Percentiles rank a stretch among this genome's conserved stretches.
These are phyloP conservation scores for Sceliomorpha sp. DNA, from an alignment of 2,888 invertebrate species.

Conservation along the genomic window DNA sequence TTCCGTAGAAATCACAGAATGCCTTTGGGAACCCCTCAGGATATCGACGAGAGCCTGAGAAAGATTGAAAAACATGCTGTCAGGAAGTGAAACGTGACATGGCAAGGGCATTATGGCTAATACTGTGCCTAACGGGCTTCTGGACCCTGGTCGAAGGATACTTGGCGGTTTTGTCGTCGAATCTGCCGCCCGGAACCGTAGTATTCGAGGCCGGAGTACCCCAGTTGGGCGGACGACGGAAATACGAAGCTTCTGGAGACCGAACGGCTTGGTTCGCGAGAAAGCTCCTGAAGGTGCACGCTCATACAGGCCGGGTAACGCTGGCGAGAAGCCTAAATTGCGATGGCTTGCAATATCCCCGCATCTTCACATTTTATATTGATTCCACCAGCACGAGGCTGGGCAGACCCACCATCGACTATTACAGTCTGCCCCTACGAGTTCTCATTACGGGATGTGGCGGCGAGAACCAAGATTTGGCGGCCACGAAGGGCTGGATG, in stretches of 20 bases:
- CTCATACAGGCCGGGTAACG: constrained; percentile 88
- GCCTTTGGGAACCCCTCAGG: constrained; percentile 8
- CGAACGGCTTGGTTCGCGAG: constrained; percentile 91
- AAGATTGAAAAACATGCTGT: constrained; percentile 47
- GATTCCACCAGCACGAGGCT: constrained; percentile 91
- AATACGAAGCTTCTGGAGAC: constrained; percentile 89
- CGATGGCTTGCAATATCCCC: constrained; percentile 91
- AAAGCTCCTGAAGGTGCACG: constrained; percentile 88
- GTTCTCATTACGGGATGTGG: constrained; percentile 89
- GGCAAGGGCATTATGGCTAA: constrained; percentile 69
- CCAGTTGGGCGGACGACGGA: constrained; percentile 88
- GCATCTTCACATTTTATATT: constrained; percentile 91
- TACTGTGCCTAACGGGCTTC: constrained; percentile 54
- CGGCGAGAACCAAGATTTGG: constrained; percentile 83
- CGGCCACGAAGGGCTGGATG: constrained; percentile 91
- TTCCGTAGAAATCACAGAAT: constrained; percentile 25
- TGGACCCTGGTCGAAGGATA: constrained; percentile 66
- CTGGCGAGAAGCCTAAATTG: constrained; percentile 87
- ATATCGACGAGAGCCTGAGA: constrained; percentile 7
- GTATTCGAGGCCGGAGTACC: constrained; percentile 91
- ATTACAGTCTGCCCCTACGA: constrained; percentile 89
- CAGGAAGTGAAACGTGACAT: constrained; percentile 61
- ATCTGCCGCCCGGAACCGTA: constrained; percentile 83
- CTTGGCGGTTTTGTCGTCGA: constrained; percentile 75
- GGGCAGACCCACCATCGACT: constrained; percentile 86